These are phyloP conservation scores for Podilymbus podiceps DNA, from an alignment of 2,113 vertebrate genomes.

Conservation along the genomic window DNA sequence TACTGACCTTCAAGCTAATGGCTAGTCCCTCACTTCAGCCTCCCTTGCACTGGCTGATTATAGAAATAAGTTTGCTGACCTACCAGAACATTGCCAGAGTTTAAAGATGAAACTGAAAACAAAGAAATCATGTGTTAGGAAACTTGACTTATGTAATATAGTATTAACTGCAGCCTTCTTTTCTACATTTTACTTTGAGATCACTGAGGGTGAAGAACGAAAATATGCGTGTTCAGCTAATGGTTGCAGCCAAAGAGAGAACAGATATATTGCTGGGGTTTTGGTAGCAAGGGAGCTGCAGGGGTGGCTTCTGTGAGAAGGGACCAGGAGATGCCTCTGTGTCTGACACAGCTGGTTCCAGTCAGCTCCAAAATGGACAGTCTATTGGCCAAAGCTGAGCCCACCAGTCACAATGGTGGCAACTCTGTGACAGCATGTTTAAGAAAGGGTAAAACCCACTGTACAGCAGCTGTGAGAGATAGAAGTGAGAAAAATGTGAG, in stretches of 20 bases:
- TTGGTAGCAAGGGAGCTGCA: background rate
- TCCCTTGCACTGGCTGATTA: background rate
- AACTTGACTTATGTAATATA: background rate
- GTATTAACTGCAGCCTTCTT: background rate
- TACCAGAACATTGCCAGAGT: background rate
- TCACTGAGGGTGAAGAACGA: background rate
- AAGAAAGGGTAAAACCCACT: background rate
- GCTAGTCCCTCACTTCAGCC: background rate
- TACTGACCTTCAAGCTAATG: background rate
- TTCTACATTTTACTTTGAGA: background rate
- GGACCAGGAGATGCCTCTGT: background rate
- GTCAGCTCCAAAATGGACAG: fast-evolving
- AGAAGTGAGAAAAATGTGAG: background rate
- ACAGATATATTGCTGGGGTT: background rate
- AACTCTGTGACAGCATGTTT: background rate
- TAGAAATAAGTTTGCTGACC: background rate
- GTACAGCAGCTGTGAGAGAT: background rate
- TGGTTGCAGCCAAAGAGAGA: background rate
- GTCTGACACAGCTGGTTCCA: background rate
- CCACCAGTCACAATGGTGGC: background rate
- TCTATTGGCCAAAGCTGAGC: no score
- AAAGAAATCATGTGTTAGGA: background rate
- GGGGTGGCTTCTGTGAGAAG: background rate
- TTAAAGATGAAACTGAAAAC: background rate
- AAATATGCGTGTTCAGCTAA: background rate